These are phyloP conservation scores for Lissocephala sabroskyi DNA, from an alignment of 2,888 invertebrate genomes.

Conservation along the genomic window DNA sequence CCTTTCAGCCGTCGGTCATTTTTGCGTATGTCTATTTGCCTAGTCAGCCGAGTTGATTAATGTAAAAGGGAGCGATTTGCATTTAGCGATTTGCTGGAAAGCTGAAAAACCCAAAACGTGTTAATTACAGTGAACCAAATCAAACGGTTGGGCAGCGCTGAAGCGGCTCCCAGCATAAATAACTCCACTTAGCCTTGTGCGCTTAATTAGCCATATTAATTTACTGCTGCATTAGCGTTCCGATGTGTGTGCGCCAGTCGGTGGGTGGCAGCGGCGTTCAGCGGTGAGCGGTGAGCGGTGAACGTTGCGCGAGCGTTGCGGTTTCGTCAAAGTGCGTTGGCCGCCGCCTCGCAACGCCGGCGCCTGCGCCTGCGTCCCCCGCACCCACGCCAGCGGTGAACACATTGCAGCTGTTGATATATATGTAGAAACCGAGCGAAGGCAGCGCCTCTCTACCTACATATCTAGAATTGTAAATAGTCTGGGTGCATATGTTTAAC, in stretches of 20 bases:
- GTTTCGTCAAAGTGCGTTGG: no score
- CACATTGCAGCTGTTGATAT: not conserved
- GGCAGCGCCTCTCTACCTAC: no score
- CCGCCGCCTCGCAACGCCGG: no score
- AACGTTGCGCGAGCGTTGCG: no score
- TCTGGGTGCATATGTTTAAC: constrained; percentile 29
- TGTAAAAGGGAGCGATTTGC: no score
- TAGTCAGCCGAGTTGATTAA: no score
- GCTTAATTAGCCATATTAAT: constrained; percentile 48
- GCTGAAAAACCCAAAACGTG: constrained; percentile 18
- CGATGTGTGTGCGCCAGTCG: constrained; percentile 20
- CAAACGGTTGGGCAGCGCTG: constrained; percentile 4
- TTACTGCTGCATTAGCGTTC: no score
- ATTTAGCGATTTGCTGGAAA: constrained; percentile 8
- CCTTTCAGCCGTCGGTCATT: no score
- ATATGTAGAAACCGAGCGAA: no score
- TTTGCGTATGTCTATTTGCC: no score
- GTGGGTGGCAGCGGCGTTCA: not conserved
- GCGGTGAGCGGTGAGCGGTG: not conserved
- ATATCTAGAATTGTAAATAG: constrained; percentile 9
- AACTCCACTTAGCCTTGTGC: constrained; percentile 6
- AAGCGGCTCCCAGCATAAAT: constrained; percentile 15
- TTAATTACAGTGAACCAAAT: constrained; percentile 15
- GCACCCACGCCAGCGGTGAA: no score
- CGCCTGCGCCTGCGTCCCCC: no score